Evolutionary conservation across 2,888 invertebrate genomes (phyloP).

Genomic region (Drosophila histrio): DNA sequence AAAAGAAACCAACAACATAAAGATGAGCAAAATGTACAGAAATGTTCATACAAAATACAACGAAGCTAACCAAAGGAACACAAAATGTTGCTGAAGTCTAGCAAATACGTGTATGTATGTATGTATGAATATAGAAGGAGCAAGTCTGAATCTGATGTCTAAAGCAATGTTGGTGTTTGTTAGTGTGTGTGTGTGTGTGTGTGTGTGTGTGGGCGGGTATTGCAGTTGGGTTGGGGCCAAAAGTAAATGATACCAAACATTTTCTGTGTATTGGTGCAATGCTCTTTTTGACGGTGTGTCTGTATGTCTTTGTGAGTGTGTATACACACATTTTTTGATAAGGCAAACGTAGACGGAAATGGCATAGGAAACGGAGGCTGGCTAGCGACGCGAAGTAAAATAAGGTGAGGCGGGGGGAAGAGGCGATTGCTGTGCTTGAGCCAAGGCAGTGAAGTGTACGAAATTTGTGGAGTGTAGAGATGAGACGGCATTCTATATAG

Average conservation of each 20-base stretch:
- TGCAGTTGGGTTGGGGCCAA: constrained; percentile 62
- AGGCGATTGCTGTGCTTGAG: constrained; percentile 58
- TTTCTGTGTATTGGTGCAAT: constrained; percentile 59
- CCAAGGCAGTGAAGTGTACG: constrained; percentile 67
- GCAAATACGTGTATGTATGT: constrained; percentile 17
- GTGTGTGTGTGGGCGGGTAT: constrained; percentile 31
- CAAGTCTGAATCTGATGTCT: constrained; percentile 19
- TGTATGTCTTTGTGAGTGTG: constrained; percentile 19
- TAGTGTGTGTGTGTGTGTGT: constrained; percentile 27
- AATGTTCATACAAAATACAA: constrained; percentile 42
- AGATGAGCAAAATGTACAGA: constrained; percentile 42
- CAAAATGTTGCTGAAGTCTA: constrained; percentile 36
- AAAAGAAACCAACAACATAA: constrained; percentile 23
- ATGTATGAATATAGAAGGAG: constrained; percentile 3
- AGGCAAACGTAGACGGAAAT: constrained; percentile 72
- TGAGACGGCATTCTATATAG: constrained; percentile 39
- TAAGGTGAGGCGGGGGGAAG: neutral
- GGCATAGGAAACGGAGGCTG: constrained; percentile 63
- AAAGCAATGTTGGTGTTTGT: constrained; percentile 21
- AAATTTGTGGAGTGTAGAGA: constrained; percentile 58
- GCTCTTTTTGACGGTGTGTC: constrained; percentile 36
- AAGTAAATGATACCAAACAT: constrained; percentile 72
- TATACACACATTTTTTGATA: constrained; percentile 63
- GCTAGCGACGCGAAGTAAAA: constrained; percentile 6
- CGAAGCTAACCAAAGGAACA: constrained; percentile 27